phyloP scores from a whole-genome alignment of 2,797 vertebrate genomes.

The Myripristis jacobus region DNA sequence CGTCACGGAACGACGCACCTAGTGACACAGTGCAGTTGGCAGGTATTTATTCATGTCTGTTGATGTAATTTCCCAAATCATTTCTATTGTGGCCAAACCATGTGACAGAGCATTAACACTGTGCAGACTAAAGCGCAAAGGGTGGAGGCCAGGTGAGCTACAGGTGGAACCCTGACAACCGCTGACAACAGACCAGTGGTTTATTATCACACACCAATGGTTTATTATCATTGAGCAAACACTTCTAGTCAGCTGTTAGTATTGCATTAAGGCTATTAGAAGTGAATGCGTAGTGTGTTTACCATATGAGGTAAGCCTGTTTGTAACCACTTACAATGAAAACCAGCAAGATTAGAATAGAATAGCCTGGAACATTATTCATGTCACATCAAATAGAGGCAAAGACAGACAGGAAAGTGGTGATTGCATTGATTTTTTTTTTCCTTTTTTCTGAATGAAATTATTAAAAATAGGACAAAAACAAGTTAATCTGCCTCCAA shows the following conservation, averaged over 20 bases:
- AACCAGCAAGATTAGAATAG: no score
- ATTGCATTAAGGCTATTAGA: neutral
- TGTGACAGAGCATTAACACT: neutral
- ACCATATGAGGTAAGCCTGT: neutral
- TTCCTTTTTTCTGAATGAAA: no score
- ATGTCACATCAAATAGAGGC: no score
- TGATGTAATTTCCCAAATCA: neutral
- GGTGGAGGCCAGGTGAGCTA: constrained; percentile 24
- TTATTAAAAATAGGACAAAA: no score
- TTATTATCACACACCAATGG: constrained; percentile 17
- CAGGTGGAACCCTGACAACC: constrained; percentile 18
- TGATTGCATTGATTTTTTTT: no score
- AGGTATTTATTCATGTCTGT: neutral
- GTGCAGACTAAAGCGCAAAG: neutral
- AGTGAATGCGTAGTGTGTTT: constrained; percentile 3
- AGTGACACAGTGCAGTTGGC: neutral
- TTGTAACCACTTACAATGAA: no score
- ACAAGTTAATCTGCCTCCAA: no score
- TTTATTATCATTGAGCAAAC: constrained; percentile 24
- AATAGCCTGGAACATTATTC: no score
- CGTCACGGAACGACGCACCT: neutral
- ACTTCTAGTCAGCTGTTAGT: neutral
- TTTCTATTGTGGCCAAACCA: neutral
- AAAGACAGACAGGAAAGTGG: no score
- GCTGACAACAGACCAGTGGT: constrained; percentile 35